Conservation (phyloP, 53 echinoderm and acorn worm genomes). For the Crossaster papposus region DNA sequence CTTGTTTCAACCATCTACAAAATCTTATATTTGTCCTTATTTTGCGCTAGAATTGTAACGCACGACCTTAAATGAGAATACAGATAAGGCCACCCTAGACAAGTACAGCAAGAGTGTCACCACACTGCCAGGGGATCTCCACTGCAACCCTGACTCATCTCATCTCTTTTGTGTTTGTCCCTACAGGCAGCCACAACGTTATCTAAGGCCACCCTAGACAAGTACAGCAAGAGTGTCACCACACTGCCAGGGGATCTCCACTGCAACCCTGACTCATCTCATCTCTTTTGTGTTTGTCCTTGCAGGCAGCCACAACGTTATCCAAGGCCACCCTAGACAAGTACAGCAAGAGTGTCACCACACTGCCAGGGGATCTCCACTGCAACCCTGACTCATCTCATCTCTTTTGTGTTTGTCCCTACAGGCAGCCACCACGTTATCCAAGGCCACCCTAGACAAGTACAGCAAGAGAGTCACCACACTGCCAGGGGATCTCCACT, state of each 20-base stretch:
- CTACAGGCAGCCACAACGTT: too few relatives aligned
- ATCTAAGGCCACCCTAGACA: constrained; percentile 84
- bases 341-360: constrained; percentile 72
- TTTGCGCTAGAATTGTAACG: too few relatives aligned
- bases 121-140: constrained; percentile 85
- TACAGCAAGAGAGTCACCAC: constrained; percentile 74
- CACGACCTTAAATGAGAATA: too few relatives aligned
- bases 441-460: constrained; percentile 88
- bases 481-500: constrained; percentile 89
- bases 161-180: too few relatives aligned
- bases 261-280: constrained; percentile 87
- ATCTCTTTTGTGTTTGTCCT: too few relatives aligned
- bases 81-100: constrained; percentile 81
- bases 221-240: constrained; percentile 74
- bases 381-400: constrained; percentile 73
- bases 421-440: constrained; percentile 90
- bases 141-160: constrained; percentile 89
- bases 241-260: constrained; percentile 88
- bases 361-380: constrained; percentile 87
- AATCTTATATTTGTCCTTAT: too few relatives aligned
- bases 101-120: constrained; percentile 78
- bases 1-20: too few relatives aligned
- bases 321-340: constrained; percentile 87
- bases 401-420: constrained; percentile 1
- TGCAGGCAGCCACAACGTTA: too few relatives aligned